A percentile compares a stretch with the other conserved stretches of the same genome.
Evolutionary conservation across 1,140 invertebrate genomes (phyloP).

Genomic region (Gryon sp.): DNA sequence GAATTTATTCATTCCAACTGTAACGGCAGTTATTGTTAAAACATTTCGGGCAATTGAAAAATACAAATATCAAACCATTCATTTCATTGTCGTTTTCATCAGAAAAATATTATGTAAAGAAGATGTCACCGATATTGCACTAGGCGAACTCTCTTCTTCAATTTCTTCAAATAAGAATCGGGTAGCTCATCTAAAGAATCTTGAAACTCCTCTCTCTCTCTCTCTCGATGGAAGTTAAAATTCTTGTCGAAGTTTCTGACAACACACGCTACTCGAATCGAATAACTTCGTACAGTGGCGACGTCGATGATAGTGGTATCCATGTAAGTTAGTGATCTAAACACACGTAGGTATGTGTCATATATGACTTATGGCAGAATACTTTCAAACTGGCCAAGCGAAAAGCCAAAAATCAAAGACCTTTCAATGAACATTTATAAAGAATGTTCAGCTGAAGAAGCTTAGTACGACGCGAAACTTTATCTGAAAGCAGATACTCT

Average conservation of each 20-base stretch:
- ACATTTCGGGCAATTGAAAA: constrained; percentile 8
- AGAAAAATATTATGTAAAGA: constrained; percentile 23
- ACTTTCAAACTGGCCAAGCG: constrained; percentile 4
- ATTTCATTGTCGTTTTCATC: constrained; percentile 2
- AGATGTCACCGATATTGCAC: constrained; percentile 12
- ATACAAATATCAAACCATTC: constrained; percentile 1
- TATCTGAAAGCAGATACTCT: constrained; percentile 24
- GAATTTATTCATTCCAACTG: background rate
- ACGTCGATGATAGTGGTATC: constrained; percentile 15
- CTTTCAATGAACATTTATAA: constrained; percentile 22
- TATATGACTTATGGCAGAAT: constrained; percentile 25
- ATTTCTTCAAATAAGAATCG: constrained; percentile 24
- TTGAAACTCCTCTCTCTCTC: constrained; percentile 16
- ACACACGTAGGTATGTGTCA: constrained; percentile 10
- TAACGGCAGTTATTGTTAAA: too few relatives aligned
- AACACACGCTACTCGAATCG: constrained; percentile 14
- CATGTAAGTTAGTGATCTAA: constrained; percentile 25
- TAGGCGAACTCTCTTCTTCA: constrained; percentile 4
- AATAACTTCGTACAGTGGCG: constrained; percentile 29
- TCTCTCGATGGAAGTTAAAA: constrained; percentile 7
- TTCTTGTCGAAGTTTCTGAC: constrained; percentile 20
- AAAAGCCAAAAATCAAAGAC: constrained; percentile 26
- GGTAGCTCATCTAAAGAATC: constrained; percentile 21
- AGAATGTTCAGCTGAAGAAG: constrained; percentile 25
- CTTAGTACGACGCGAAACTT: constrained; percentile 26